phyloP scores from a whole-genome alignment of 2,797 vertebrate species.

The Dryobates pubescens region DNA sequence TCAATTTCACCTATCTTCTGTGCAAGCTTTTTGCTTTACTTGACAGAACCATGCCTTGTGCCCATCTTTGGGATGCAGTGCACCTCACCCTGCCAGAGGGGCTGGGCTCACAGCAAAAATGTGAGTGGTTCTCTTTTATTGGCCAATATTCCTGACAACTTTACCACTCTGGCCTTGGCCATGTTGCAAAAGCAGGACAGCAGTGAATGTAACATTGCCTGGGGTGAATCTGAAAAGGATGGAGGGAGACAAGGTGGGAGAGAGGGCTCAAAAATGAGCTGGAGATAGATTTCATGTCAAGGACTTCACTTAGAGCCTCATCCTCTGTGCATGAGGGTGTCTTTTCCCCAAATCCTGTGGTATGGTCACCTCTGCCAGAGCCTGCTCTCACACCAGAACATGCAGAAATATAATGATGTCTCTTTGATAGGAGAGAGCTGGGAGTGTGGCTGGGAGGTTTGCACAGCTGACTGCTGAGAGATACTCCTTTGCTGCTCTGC shows the following conservation, averaged over 20 bases:
- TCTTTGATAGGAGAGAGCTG: background rate
- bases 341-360: background rate
- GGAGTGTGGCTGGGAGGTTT: background rate
- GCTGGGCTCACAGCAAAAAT: background rate
- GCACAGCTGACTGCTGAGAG: background rate
- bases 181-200: fast-evolving
- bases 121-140: background rate
- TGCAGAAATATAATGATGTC: background rate
- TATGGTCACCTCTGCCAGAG: background rate
- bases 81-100: background rate
- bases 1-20: background rate
- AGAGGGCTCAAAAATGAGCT: background rate
- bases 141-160: background rate
- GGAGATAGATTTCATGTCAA: background rate
- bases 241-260: background rate
- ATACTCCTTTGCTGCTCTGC: background rate
- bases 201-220: background rate
- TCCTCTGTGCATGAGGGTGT: background rate
- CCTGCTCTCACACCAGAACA: background rate
- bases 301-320: background rate
- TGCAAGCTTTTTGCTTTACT: background rate
- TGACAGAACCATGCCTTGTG: background rate
- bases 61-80: background rate
- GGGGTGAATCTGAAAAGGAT: background rate
- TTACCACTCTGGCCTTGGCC: background rate